These are phyloP conservation scores for Macrochelys suwanniensis DNA, from an alignment of 2,797 vertebrate species.

Conservation along the genomic window DNA sequence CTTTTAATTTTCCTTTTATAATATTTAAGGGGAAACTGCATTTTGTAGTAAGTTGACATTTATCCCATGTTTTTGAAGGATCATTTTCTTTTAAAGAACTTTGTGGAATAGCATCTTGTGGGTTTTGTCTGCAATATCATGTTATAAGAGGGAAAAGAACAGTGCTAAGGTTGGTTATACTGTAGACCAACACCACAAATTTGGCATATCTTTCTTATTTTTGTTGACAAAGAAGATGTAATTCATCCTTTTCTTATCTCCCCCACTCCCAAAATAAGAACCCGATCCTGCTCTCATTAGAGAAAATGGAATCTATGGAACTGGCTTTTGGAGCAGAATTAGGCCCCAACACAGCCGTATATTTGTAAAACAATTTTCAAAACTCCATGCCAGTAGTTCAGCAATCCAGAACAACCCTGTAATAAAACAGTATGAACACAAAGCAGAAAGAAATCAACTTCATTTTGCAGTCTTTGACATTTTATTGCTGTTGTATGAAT, in stretches of 20 bases:
- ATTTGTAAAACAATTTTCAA: conserved; percentile 64
- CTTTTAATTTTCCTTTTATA: not conserved
- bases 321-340: conserved; percentile 41
- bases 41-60: not conserved
- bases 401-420: conserved; percentile 61
- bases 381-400: conserved; percentile 42
- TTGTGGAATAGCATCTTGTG: not conserved
- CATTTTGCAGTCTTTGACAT: conserved; percentile 63
- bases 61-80: not conserved
- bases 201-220: not conserved
- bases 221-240: not conserved
- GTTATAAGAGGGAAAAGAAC: not conserved
- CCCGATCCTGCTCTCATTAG: not conserved
- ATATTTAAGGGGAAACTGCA: not conserved
- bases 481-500: conserved; percentile 64
- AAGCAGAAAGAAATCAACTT: conserved; percentile 67
- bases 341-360: not conserved
- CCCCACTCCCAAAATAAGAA: not conserved
- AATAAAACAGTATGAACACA: conserved; percentile 71
- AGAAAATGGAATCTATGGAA: conserved; percentile 13
- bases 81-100: not conserved
- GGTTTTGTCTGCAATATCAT: not conserved
- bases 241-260: not conserved
- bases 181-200: not conserved
- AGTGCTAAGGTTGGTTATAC: not conserved